These are phyloP conservation scores for Pollimyrus isidori DNA, from an alignment of 2,113 vertebrate genomes.

Conservation along the genomic window DNA sequence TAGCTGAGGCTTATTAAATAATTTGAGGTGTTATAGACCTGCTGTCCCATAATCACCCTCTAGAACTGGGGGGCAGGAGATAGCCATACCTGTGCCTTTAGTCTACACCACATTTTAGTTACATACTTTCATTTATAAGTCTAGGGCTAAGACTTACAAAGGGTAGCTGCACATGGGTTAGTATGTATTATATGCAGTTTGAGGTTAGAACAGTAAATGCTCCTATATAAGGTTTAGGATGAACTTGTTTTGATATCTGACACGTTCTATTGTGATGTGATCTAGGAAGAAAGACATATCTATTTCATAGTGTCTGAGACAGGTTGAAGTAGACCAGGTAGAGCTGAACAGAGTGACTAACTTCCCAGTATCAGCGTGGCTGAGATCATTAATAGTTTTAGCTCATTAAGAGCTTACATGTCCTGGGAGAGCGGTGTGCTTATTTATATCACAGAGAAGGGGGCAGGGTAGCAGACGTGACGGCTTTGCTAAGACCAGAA, in stretches of 20 bases:
- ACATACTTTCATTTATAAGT: not conserved
- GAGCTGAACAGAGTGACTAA: not conserved
- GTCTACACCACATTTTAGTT: not conserved
- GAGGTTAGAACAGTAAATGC: not conserved
- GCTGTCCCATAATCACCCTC: not conserved
- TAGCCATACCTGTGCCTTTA: not conserved
- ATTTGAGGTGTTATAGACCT: not conserved
- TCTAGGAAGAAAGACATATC: not conserved
- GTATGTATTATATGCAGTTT: not conserved
- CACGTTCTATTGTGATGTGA: not conserved
- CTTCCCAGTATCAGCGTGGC: not conserved
- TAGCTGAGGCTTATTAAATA: not conserved
- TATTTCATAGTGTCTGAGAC: not conserved
- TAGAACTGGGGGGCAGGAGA: rapidly evolving
- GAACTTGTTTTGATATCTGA: not conserved
- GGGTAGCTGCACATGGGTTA: not conserved
- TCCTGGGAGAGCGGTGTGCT: not conserved
- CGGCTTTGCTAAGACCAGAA: not conserved
- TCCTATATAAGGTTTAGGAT: not conserved
- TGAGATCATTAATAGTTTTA: conserved; percentile 23
- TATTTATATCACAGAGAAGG: conserved; percentile 18
- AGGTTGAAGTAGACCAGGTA: not conserved
- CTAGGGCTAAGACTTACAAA: not conserved
- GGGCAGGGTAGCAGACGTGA: not conserved
- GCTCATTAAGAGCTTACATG: conserved; percentile 27